Evolutionary conservation across 2,797 vertebrate genomes (phyloP).

Genomic region (Oreonectes daqikongensis): DNA sequence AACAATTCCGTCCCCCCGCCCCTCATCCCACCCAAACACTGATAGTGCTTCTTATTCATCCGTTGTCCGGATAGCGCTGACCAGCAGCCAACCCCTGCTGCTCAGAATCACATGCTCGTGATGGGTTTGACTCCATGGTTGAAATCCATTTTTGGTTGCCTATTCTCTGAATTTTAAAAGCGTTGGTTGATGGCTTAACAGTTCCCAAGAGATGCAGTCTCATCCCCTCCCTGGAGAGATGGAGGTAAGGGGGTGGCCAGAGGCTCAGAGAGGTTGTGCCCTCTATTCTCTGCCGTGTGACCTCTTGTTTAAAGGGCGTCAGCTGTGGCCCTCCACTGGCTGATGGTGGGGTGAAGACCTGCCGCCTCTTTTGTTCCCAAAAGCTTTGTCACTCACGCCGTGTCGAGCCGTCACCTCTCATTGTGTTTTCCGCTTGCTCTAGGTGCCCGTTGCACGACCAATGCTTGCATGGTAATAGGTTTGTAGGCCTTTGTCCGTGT

Average conservation of each 20-base stretch:
- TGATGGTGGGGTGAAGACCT: conserved; percentile 73
- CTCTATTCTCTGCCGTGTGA: conserved; percentile 72
- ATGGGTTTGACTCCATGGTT: conserved; percentile 3
- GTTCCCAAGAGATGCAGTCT: conserved; percentile 54
- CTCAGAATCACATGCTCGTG: conserved; percentile 39
- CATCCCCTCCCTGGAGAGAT: conserved; percentile 50
- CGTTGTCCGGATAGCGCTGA: not conserved
- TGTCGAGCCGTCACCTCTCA: conserved; percentile 29
- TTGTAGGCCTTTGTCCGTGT: conserved; percentile 13
- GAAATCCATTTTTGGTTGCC: conserved; percentile 32
- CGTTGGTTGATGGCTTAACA: conserved; percentile 42
- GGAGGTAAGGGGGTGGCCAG: conserved; percentile 67
- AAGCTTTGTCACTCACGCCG: conserved; percentile 32
- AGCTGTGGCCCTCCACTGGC: conserved; percentile 76
- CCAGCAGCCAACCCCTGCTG: conserved; percentile 30
- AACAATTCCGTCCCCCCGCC: conserved; percentile 18
- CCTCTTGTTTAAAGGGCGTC: conserved; percentile 79
- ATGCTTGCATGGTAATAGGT: conserved; percentile 11
- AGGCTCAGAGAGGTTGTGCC: conserved; percentile 72
- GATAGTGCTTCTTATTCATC: conserved; percentile 39
- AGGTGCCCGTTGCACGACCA: conserved; percentile 25
- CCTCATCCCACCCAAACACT: conserved; percentile 32
- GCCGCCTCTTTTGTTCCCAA: conserved; percentile 74
- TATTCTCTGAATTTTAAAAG: conserved; percentile 46
- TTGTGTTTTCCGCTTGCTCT: conserved; percentile 37